Evolutionary conservation across 1,140 invertebrate species (phyloP).

Genomic region (Cyrtorhinus lividipennis): DNA sequence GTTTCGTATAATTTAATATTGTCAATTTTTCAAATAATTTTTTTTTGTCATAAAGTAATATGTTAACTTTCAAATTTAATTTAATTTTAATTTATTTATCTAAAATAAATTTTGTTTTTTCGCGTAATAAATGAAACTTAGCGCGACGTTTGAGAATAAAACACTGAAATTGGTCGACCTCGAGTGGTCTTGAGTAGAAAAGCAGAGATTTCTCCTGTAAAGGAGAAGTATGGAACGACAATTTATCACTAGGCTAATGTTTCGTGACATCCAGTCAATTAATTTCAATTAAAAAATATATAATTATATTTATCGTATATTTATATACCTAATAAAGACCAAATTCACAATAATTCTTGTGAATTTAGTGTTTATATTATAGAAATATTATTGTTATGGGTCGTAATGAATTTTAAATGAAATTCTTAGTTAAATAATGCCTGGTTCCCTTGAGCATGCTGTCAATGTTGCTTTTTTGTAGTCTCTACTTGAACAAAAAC

Average conservation of each 20-base stretch:
- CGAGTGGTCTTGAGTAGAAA: too few species aligned
- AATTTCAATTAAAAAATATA: conserved; percentile 4
- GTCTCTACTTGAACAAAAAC: not conserved
- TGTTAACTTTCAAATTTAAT: too few species aligned
- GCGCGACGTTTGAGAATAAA: too few species aligned
- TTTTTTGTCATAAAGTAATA: too few species aligned
- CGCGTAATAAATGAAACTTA: too few species aligned
- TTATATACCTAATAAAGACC: conserved; percentile 2
- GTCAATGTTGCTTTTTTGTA: conserved; percentile 3
- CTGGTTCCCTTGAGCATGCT: not conserved
- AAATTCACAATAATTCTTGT: not conserved
- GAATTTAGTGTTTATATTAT: conserved; percentile 5
- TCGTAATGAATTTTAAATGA: not conserved
- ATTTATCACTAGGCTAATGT: conserved; percentile 5
- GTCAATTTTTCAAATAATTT: too few species aligned
- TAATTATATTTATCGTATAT: conserved; percentile 1
- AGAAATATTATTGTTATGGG: conserved; percentile 4
- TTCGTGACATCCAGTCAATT: conserved; percentile 3
- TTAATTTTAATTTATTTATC: too few species aligned
- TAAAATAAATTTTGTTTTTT: too few species aligned
- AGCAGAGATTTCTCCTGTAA: too few species aligned
- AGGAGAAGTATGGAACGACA: not conserved
- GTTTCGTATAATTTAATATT: not conserved
- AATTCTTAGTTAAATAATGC: not conserved
- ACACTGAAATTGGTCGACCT: too few species aligned